Base-by-base conservation (phyloP, 1,140 invertebrate species). In the Pogonus chalceus region DNA sequence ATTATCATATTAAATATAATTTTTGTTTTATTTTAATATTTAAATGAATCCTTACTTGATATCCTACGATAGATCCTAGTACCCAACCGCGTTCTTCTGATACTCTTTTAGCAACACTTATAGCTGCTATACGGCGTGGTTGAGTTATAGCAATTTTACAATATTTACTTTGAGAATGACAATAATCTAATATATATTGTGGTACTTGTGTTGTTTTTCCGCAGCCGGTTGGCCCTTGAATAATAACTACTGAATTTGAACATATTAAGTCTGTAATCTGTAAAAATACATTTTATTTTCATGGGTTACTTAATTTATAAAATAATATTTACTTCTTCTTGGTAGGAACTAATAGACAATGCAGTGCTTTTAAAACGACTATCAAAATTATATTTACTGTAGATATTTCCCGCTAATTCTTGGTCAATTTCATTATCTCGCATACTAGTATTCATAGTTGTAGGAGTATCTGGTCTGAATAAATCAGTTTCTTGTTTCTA, bases 71-170 rank as follows among this genome's bases (percentile, higher is more conserved):
- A 49, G 83, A 78, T 1, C 93, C 90, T 46, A 92, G 62, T 60
- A 79, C 64, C 78, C 89, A 91, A 35, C 79, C 70, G 67, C 90
- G 79, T 71, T 98, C 92, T 35, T 77, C 65, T 52, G 90, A 86
- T 20, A 98, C 87, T 61, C 90, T 77, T 59, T 88, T 77, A 2
- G 94, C 86, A 24, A 97, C 80, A 47, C 88, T 88, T 16, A 96
- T 84, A 1, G 94, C 90, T 20, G 92, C 89, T 58, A 98, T 87
- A 64, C 88, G 79, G 7, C 94, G 77, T 0, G 95, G 94, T 66
- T 98, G 90, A 0, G 92, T 90, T 21, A 92, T 84, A 24, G 93
- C 80, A 62, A 98, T 92, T 60, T 84, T 85, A 63, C 79, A 81
- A 50, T 73, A 68, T 39, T 69, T 68, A 18, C 74, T 75, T 14